Percentiles rank a stretch among this genome's conserved stretches.
Evolutionary conservation across 2,888 invertebrate genomes (phyloP).

Genomic region (Corythucha ciliata): DNA sequence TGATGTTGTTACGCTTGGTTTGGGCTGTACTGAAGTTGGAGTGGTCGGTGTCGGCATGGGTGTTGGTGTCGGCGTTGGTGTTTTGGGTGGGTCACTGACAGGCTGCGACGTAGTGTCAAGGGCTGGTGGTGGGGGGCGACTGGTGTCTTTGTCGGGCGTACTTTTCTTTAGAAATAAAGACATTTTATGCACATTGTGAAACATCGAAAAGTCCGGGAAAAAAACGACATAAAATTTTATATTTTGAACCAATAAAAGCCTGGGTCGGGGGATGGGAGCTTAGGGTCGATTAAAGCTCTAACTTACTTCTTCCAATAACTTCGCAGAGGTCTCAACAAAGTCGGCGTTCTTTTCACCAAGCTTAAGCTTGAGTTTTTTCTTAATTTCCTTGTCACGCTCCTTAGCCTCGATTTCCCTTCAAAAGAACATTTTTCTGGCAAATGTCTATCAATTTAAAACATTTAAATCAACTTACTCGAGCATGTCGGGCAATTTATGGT

Average conservation of each 20-base stretch:
- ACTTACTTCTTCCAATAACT: too few species aligned
- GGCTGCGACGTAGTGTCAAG: conserved; percentile 23
- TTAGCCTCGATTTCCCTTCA: conserved; percentile 45
- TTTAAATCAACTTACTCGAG: not conserved
- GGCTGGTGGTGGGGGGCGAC: conserved; percentile 27
- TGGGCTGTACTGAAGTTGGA: too few species aligned
- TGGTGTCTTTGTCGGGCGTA: conserved; percentile 1
- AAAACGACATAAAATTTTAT: too few species aligned
- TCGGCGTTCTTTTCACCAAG: conserved; percentile 25
- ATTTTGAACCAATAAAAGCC: too few species aligned
- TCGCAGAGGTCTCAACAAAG: too few species aligned
- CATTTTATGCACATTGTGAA: too few species aligned
- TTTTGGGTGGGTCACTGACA: conserved; percentile 34
- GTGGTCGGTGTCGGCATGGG: conserved; percentile 74
- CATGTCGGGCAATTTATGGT: conserved; percentile 47
- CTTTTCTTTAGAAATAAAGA: too few species aligned
- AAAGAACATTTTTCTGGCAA: not conserved
- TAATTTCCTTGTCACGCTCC: conserved; percentile 54
- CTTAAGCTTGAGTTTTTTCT: conserved; percentile 45
- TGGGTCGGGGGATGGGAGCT: too few species aligned
- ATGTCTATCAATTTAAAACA: not conserved
- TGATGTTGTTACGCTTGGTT: conserved; percentile 36
- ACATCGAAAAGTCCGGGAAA: too few species aligned
- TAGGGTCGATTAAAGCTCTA: too few species aligned
- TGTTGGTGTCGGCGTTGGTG: conserved; percentile 45